Evolutionary conservation across 2,113 vertebrate species (phyloP).

Genomic region (Osmerus eperlanus): DNA sequence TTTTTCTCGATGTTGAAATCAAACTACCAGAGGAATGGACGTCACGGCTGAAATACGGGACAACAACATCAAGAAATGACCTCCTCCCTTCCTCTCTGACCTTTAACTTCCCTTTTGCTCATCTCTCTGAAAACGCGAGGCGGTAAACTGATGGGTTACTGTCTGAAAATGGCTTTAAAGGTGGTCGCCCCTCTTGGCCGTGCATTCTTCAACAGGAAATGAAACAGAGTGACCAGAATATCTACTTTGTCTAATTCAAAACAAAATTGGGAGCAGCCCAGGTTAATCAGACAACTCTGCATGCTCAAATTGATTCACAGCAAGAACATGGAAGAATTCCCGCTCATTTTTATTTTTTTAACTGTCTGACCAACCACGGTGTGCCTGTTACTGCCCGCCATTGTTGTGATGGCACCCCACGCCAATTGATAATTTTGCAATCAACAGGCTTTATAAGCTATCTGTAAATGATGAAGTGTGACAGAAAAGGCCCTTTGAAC

Average conservation of each 20-base stretch:
- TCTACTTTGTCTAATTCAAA: slow-evolving; percentile 35
- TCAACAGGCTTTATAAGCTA: too few species aligned
- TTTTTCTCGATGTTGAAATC: too few species aligned
- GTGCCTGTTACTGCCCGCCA: too few species aligned
- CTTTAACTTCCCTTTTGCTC: too few species aligned
- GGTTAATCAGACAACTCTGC: slow-evolving; percentile 28
- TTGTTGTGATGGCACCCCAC: too few species aligned
- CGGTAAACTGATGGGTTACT: slow-evolving; percentile 2
- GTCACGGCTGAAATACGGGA: too few species aligned
- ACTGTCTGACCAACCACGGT: not conserved
- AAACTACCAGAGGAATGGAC: too few species aligned
- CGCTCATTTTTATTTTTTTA: not conserved
- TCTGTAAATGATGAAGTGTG: too few species aligned
- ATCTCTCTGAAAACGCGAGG: not conserved
- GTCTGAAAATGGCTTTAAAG: not conserved
- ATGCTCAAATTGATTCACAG: slow-evolving; percentile 30
- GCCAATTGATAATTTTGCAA: too few species aligned
- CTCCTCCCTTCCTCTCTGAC: too few species aligned
- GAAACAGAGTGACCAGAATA: slow-evolving; percentile 16
- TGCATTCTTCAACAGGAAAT: slow-evolving; percentile 20
- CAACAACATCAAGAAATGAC: too few species aligned
- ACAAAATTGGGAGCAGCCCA: slow-evolving; percentile 33
- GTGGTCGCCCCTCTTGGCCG: not conserved
- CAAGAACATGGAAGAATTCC: slow-evolving; percentile 4
- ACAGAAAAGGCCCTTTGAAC: too few species aligned